Evolutionary conservation across 1,140 invertebrate genomes (phyloP).

Genomic region (Eumeta japonica): DNA sequence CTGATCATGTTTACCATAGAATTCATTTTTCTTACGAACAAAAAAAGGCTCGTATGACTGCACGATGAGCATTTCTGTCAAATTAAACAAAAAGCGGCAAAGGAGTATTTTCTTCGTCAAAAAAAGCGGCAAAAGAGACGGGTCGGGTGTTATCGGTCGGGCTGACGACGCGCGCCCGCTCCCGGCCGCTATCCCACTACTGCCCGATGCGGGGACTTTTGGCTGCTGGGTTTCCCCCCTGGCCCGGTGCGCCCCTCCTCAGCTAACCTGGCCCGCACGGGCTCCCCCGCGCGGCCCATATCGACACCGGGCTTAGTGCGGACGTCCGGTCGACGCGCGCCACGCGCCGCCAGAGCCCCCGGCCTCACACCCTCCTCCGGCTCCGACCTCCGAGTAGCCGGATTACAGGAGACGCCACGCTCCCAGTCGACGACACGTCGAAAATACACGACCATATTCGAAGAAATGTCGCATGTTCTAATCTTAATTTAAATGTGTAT

Average conservation of each 20-base stretch:
- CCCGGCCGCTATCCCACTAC: constrained; percentile 97
- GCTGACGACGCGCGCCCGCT: constrained; percentile 81
- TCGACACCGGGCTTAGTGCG: constrained; percentile 89
- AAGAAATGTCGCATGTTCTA: too few relatives aligned
- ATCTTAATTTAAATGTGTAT: too few relatives aligned
- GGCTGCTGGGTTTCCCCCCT: constrained; percentile 95
- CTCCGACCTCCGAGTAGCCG: constrained; percentile 86
- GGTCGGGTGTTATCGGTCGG: constrained; percentile 84
- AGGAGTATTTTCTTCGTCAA: too few relatives aligned
- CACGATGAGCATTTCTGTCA: too few relatives aligned
- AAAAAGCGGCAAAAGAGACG: constrained; percentile 76
- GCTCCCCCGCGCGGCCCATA: constrained; percentile 84
- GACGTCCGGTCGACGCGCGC: constrained; percentile 79
- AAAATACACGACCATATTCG: too few relatives aligned
- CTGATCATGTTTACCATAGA: too few relatives aligned
- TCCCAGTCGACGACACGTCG: constrained; percentile 85
- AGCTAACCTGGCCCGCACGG: constrained; percentile 80
- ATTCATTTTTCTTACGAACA: too few relatives aligned
- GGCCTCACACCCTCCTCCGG: constrained; percentile 82
- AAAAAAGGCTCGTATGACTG: too few relatives aligned
- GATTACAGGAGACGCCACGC: constrained; percentile 91
- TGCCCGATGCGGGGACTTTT: constrained; percentile 89
- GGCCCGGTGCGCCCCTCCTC: constrained; percentile 94
- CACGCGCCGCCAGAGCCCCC: constrained; percentile 70
- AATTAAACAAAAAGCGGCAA: too few relatives aligned